phyloP scores from a whole-genome alignment of 2,113 vertebrate species.

The Symphodus melops region DNA sequence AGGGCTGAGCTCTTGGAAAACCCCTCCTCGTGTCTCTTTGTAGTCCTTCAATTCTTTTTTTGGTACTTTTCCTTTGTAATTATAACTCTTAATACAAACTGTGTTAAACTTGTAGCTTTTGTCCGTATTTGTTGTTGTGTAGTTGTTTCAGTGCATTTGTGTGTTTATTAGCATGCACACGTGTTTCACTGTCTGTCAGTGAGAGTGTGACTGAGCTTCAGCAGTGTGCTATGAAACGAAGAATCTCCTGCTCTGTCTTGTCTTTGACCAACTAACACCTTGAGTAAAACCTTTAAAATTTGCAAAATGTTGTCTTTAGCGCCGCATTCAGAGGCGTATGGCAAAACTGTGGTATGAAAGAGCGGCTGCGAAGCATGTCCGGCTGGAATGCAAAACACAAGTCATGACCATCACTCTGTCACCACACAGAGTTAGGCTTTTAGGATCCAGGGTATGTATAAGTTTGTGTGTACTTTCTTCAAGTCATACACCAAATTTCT shows the following conservation, averaged over 20 bases:
- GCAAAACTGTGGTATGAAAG: conserved; percentile 67
- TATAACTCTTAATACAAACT: conserved; percentile 15
- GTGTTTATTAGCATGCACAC: conserved; percentile 2
- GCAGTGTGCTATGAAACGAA: conserved; percentile 48
- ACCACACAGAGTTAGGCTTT: conserved; percentile 22
- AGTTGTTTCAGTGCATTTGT: not conserved
- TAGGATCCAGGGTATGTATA: not conserved
- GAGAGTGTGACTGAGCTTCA: conserved; percentile 42
- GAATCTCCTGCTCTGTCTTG: conserved; percentile 73
- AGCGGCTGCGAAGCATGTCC: conserved; percentile 57
- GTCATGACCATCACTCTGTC: conserved; percentile 66
- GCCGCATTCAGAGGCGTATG: conserved; percentile 61
- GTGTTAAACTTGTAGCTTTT: too few species aligned
- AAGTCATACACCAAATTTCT: too few species aligned
- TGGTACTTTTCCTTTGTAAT: conserved; percentile 4
- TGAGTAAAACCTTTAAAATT: conserved; percentile 43
- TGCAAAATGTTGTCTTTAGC: conserved; percentile 68
- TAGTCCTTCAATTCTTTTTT: conserved; percentile 1
- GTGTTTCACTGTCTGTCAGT: not conserved
- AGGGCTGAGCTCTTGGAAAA: conserved; percentile 33
- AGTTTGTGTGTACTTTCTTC: not conserved
- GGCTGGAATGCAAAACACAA: conserved; percentile 78
- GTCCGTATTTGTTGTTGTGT: not conserved
- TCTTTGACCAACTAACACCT: conserved; percentile 38
- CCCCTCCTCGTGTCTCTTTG: conserved; percentile 14